Base-by-base conservation (phyloP, 2,888 invertebrate species). In the Palloptera scutellata region DNA sequence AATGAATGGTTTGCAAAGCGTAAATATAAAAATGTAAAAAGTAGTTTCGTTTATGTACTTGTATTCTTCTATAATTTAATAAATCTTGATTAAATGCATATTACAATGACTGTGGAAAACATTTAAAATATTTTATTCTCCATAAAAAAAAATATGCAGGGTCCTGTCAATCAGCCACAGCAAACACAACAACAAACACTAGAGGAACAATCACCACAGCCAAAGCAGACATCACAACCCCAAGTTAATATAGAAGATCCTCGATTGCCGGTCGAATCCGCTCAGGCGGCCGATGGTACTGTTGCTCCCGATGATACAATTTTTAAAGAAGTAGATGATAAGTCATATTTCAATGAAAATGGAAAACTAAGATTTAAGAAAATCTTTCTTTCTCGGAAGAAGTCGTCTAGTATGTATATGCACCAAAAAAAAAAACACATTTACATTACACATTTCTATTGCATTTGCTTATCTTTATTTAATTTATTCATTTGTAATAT, bases 331-430 rank as follows among this genome's bases (percentile, higher is more conserved):
- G 54, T 58, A 4, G 67, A 64, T 1, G 72, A 64, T 42, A 55
- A 69, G 1, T 70, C 71, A n/a, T 70, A 73, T 2, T 52, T 67
- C 2, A 72, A 73, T 53, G 77, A 78, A 1, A 77, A 74, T 69
- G 75, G 76, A 6, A 78, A 76, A 71, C 74, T 80, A 11, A 77
- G 77, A 62, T 84, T 84, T 19, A 84, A 83, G 73, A 82, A 84
- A 65, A 83, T 83, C 43, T 84, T 84, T 15, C 77, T 77, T 67
- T 79, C 77, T 66, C 81, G 84, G 58, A 84, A 84, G 76, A 84
- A 84, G 77, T 79, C 84, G 13, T 83, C 84, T 20, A 81, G 84
- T 84, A 74, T 62, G 66, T 70, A n/a, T 17, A 53, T n/a, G n/a
- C n/a, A n/a, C n/a, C n/a, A n/a, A n/a, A 17, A 12, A 40, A 12